A percentile compares a stretch with the other conserved stretches of the same genome.
Evolutionary conservation across 2,797 vertebrate species (phyloP).

Genomic region (Onychomys arenicola): DNA sequence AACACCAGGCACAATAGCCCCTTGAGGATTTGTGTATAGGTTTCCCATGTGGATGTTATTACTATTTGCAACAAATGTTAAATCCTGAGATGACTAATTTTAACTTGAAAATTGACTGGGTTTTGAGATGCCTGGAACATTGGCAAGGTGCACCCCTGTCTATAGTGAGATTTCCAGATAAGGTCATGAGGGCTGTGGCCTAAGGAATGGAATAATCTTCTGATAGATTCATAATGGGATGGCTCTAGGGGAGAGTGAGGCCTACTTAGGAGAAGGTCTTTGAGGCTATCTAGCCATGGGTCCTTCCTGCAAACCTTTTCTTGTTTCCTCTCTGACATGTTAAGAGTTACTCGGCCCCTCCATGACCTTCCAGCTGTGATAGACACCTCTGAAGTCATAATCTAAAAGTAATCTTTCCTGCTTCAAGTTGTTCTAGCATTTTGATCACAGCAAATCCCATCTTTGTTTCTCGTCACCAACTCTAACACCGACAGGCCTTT

Average conservation of each 20-base stretch:
- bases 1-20: neutral
- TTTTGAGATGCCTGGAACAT: neutral
- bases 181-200: neutral
- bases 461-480: neutral
- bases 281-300: neutral
- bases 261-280: neutral
- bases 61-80: neutral
- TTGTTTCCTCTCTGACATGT: neutral
- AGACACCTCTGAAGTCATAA: neutral
- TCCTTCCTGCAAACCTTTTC: neutral
- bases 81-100: neutral
- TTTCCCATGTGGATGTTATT: neutral
- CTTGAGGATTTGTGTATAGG: neutral
- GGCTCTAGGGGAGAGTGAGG: neutral
- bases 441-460: neutral
- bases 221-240: neutral
- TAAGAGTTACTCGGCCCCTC: neutral
- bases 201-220: neutral
- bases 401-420: neutral
- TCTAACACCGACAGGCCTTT: neutral
- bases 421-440: neutral
- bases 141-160: neutral
- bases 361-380: neutral
- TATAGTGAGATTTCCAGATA: neutral
- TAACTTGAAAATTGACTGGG: neutral